Conservation (phyloP, 2,113 vertebrate genomes). For the Etia nguti region DNA sequence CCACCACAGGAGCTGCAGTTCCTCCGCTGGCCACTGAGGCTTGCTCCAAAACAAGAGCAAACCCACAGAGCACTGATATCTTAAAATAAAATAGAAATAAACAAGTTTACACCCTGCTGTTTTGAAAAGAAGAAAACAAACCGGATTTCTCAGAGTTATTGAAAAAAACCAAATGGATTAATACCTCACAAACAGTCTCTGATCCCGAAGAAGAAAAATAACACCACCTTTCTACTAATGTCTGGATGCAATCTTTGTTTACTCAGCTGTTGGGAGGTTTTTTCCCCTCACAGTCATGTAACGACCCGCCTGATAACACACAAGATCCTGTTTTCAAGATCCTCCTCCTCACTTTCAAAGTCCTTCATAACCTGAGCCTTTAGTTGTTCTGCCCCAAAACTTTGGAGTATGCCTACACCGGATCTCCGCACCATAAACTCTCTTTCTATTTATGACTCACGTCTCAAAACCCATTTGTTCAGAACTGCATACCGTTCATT, state of each 20-base stretch:
- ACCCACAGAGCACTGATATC: background rate
- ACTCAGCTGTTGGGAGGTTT: background rate
- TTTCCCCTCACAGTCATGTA: background rate
- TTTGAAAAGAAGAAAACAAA: background rate
- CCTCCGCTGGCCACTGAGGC: background rate
- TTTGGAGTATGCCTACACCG: background rate
- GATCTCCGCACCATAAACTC: background rate
- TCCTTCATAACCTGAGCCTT: background rate
- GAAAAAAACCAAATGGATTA: background rate
- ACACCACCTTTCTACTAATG: background rate
- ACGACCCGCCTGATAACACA: background rate
- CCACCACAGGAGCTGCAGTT: background rate
- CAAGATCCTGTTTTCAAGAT: background rate
- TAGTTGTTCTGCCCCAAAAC: background rate
- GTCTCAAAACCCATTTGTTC: background rate
- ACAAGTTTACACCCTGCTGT: background rate
- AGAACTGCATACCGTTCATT: background rate
- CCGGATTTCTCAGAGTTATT: background rate
- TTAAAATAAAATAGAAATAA: background rate
- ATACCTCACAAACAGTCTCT: background rate
- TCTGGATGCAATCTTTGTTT: background rate
- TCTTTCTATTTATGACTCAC: background rate
- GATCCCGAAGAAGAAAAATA: background rate
- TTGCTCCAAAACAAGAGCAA: background rate
- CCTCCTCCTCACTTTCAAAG: background rate